Evolutionary conservation across 2,888 invertebrate genomes (phyloP).

Genomic region (Agrotis clavis): DNA sequence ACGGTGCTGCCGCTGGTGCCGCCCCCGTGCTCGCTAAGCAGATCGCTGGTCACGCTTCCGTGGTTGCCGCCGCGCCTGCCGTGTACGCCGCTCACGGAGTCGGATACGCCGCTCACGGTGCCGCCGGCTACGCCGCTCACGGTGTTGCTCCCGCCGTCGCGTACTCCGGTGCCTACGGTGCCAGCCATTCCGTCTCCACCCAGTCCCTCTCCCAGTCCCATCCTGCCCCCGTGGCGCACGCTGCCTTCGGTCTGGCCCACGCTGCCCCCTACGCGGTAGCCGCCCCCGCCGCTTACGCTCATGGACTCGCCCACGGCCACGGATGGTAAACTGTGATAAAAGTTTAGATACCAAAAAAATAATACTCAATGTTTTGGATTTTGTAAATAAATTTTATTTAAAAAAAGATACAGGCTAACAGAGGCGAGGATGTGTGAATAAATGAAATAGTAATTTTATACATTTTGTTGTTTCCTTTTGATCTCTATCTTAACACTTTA

Average conservation of each 20-base stretch:
- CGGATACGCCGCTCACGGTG: conserved; percentile 57
- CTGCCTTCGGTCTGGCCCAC: conserved; percentile 75
- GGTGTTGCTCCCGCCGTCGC: conserved; percentile 66
- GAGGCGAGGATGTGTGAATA: conserved; percentile 90
- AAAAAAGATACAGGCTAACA: conserved; percentile 81
- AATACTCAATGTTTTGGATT: conserved; percentile 87
- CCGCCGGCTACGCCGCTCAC: conserved; percentile 55
- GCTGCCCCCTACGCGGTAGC: conserved; percentile 71
- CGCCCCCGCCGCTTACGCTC: conserved; percentile 67
- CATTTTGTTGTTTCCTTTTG: conserved; percentile 53
- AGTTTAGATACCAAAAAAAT: conserved; percentile 82
- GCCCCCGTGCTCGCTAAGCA: conserved; percentile 87
- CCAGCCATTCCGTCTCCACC: conserved; percentile 79
- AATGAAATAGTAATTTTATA: conserved; percentile 82
- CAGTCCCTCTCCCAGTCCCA: conserved; percentile 85
- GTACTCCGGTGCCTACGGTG: conserved; percentile 68
- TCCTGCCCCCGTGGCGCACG: conserved; percentile 77
- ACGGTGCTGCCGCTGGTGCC: conserved; percentile 87
- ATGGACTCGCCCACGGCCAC: conserved; percentile 74
- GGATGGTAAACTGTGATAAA: conserved; percentile 89
- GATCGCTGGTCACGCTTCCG: conserved; percentile 81
- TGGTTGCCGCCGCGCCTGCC: conserved; percentile 61
- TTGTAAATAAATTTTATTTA: conserved; percentile 84
- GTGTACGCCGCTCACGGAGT: conserved; percentile 61
- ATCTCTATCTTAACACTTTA: conserved; percentile 16